Evolutionary conservation across 2,113 vertebrate genomes (phyloP).

Genomic region (Halichoeres trimaculatus): DNA sequence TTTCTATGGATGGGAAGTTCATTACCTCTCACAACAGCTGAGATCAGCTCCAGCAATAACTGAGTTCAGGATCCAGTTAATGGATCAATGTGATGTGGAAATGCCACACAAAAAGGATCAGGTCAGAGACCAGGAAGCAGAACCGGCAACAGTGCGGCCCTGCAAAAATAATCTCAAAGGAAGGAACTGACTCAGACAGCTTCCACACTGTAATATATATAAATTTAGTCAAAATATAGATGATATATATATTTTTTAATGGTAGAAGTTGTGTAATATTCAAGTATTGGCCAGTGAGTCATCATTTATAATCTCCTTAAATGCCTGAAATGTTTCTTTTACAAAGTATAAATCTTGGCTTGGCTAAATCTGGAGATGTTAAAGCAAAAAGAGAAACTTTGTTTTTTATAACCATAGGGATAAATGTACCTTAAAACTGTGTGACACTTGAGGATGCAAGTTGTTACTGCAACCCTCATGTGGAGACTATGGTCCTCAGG

Average conservation of each 20-base stretch:
- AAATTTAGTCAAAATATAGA: constrained; percentile 50
- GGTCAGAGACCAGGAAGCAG: neutral
- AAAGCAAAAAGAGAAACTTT: neutral
- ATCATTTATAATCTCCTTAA: constrained; percentile 2
- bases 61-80: too few species aligned
- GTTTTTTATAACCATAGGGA: too few species aligned
- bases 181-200: constrained; percentile 5
- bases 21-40: too few species aligned
- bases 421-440: too few species aligned
- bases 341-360: constrained; percentile 9
- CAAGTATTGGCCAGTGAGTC: constrained; percentile 5
- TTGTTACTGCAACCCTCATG: too few species aligned
- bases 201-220: constrained; percentile 71
- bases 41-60: too few species aligned
- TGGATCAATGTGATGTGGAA: too few species aligned
- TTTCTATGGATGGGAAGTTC: too few species aligned
- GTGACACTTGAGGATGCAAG: neutral
- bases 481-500: too few species aligned
- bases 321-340: neutral
- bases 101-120: too few species aligned
- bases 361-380: constrained; percentile 27
- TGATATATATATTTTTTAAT: constrained; percentile 22
- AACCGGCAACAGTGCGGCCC: too few species aligned
- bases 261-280: neutral
- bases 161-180: too few species aligned